A percentile compares a stretch with the other conserved stretches of the same genome.
phyloP scores from a whole-genome alignment of 2,888 invertebrate genomes.

The Lamellibrachia columna region DNA sequence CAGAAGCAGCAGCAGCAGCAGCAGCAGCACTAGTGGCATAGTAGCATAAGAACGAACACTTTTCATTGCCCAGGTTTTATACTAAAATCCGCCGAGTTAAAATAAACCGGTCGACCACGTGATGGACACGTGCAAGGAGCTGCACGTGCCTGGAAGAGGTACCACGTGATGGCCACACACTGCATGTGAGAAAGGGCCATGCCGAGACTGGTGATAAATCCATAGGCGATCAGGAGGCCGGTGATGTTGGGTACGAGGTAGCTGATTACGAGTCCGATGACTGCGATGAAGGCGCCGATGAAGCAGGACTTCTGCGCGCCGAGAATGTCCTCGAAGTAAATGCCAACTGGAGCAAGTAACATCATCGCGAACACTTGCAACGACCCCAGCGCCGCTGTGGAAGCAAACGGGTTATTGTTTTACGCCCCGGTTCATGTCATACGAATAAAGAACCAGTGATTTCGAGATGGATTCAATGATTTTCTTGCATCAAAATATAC shows the following conservation, averaged over 20 bases:
- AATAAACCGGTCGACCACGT: not conserved
- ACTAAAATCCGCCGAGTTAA: not conserved
- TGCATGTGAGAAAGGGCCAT: not conserved
- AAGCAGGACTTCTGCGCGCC: not conserved
- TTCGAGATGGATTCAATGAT: no score
- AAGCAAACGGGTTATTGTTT: not conserved
- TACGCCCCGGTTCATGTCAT: no score
- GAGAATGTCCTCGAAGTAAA: not conserved
- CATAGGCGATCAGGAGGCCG: not conserved
- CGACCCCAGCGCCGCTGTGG: not conserved
- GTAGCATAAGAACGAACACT: no score
- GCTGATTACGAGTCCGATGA: not conserved
- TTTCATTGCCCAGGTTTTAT: no score
- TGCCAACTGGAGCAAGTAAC: not conserved
- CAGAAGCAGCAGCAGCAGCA: no score
- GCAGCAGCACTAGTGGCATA: no score
- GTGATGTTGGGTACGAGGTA: not conserved
- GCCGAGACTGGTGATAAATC: not conserved
- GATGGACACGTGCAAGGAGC: not conserved
- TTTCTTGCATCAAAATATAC: no score
- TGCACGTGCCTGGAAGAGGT: not conserved
- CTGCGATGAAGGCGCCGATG: conserved; percentile 3
- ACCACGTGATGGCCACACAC: not conserved
- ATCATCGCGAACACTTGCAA: not conserved
- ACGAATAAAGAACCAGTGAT: no score